Evolutionary conservation across 1,140 invertebrate genomes (phyloP).

Genomic region (Trachymyrmex septentrionalis): DNA sequence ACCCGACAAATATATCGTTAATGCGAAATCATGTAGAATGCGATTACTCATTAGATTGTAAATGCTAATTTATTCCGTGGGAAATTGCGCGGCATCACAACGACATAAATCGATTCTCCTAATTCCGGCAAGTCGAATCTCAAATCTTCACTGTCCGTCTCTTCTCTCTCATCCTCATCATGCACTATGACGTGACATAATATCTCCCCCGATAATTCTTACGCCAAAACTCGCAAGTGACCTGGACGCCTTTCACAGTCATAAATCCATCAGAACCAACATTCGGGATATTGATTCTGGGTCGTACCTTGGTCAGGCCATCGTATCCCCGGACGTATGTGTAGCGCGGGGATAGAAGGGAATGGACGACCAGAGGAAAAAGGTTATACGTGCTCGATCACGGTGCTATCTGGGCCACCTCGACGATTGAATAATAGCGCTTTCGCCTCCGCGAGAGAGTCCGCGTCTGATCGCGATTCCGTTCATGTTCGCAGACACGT

Average conservation of each 20-base stretch:
- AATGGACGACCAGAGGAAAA: slow-evolving; percentile 40
- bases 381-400: slow-evolving; percentile 63
- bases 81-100: background rate
- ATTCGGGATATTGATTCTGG: slow-evolving; percentile 63
- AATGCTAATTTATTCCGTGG: slow-evolving; percentile 20
- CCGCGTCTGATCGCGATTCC: slow-evolving; percentile 40
- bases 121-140: background rate
- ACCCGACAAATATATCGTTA: background rate
- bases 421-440: slow-evolving; percentile 57
- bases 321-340: slow-evolving; percentile 6
- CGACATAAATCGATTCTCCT: background rate
- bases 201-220: slow-evolving; percentile 61
- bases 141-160: slow-evolving; percentile 34
- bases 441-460: slow-evolving; percentile 46
- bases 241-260: slow-evolving; percentile 45
- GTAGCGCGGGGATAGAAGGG: background rate
- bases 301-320: slow-evolving; percentile 52
- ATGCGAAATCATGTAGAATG: background rate
- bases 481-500: background rate
- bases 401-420: slow-evolving; percentile 68
- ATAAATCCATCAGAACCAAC: slow-evolving; percentile 61
- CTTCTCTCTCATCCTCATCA: background rate
- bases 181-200: slow-evolving; percentile 19
- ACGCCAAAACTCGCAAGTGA: slow-evolving; percentile 47
- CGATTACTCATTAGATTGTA: background rate